phyloP scores from a whole-genome alignment of 2,888 invertebrate genomes.

The Exephanes ischioxanthus region DNA sequence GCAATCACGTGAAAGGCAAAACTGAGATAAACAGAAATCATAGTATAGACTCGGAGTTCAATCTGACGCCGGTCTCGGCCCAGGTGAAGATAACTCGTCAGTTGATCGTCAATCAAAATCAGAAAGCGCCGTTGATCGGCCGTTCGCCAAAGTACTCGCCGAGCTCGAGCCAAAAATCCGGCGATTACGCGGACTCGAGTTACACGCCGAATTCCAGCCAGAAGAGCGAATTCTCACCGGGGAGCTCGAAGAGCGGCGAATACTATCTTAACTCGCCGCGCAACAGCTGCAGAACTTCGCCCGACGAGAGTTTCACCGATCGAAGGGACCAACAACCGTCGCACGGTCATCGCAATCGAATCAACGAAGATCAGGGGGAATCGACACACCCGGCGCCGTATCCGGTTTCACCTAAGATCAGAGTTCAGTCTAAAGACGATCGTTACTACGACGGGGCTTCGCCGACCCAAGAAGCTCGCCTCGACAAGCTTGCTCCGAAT shows the following conservation, averaged over 20 bases:
- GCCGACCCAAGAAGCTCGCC: constrained; percentile 56
- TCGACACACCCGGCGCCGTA: constrained; percentile 49
- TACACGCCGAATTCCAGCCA: constrained; percentile 83
- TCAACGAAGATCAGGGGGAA: constrained; percentile 47
- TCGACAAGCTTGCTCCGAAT: constrained; percentile 49
- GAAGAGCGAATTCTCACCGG: constrained; percentile 82
- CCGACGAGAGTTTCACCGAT: constrained; percentile 70
- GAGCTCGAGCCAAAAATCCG: constrained; percentile 81
- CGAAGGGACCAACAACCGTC: constrained; percentile 54
- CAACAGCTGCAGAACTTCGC: constrained; percentile 74
- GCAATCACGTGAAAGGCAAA: constrained; percentile 66
- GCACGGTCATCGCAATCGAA: constrained; percentile 31
- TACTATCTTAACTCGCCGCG: constrained; percentile 79
- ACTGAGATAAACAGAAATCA: constrained; percentile 70
- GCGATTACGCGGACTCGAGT: constrained; percentile 81
- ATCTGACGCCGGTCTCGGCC: constrained; percentile 78
- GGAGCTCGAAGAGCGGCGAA: constrained; percentile 82
- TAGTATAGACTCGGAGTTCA: constrained; percentile 72
- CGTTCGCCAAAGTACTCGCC: constrained; percentile 80
- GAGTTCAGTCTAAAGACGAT: constrained; percentile 72
- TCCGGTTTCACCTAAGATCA: constrained; percentile 72
- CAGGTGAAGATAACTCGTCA: constrained; percentile 79
- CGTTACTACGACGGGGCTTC: constrained; percentile 77
- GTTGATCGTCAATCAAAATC: constrained; percentile 76
- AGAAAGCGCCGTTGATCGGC: constrained; percentile 72